phyloP scores from a whole-genome alignment of 1,140 invertebrate genomes.

The Scaptomyza graminum region DNA sequence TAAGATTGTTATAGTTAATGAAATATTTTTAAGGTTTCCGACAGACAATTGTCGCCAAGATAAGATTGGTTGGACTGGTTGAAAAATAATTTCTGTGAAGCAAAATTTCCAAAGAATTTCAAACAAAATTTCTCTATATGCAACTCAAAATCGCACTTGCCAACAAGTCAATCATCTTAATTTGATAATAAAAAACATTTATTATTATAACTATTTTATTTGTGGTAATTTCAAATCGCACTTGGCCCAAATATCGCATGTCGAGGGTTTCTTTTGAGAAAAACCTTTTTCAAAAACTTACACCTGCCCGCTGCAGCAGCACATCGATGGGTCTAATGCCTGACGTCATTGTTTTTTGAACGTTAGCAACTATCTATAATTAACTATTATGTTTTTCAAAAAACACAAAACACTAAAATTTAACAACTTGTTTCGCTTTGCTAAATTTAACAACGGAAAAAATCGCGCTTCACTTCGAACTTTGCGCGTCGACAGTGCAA shows the following conservation, averaged over 20 bases:
- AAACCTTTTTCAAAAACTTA: conserved; percentile 60
- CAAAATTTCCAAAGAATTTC: neutral
- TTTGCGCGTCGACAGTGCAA: conserved; percentile 70
- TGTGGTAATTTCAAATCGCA: conserved; percentile 21
- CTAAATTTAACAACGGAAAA: conserved; percentile 19
- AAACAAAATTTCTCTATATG: neutral
- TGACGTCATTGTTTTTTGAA: conserved; percentile 61
- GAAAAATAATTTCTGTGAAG: neutral
- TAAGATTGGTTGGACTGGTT: conserved; percentile 7
- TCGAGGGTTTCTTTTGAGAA: neutral
- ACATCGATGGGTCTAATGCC: conserved; percentile 77
- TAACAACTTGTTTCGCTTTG: conserved; percentile 27
- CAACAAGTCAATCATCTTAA: too few species aligned
- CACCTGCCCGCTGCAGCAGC: conserved; percentile 72
- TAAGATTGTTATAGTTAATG: neutral
- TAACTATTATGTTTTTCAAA: neutral
- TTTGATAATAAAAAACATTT: too few species aligned
- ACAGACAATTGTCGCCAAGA: neutral
- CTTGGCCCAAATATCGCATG: conserved; percentile 64
- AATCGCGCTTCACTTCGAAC: conserved; percentile 50
- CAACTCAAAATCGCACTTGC: too few species aligned
- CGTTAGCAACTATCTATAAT: conserved; percentile 20
- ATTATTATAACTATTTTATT: neutral
- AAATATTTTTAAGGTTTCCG: neutral
- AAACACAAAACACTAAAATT: neutral